Evolutionary conservation across 2,113 vertebrate genomes (phyloP).

Genomic region (Aegithalos caudatus): DNA sequence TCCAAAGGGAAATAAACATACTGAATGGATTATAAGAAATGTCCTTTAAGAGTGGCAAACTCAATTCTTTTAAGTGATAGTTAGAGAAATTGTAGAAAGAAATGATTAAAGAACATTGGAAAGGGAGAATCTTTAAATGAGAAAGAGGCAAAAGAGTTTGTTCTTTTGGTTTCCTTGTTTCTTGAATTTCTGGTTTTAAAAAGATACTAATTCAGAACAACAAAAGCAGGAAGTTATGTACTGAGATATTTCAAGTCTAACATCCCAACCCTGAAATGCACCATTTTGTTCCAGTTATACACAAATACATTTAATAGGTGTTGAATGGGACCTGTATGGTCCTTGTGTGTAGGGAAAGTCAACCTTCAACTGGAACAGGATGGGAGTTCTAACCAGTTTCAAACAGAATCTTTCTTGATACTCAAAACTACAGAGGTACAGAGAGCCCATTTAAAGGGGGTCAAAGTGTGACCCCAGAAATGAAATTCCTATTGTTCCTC

Average conservation of each 20-base stretch:
- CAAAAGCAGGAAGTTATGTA: neutral
- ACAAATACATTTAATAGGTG: neutral
- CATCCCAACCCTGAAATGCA: neutral
- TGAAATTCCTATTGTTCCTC: neutral
- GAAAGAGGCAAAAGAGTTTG: neutral
- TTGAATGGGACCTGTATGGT: neutral
- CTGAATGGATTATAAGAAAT: constrained; percentile 54
- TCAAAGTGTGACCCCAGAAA: neutral
- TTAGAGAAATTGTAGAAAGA: neutral
- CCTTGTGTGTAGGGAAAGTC: neutral
- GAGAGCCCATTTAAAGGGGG: neutral
- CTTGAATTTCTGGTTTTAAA: neutral
- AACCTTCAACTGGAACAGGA: neutral
- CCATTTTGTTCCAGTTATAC: neutral
- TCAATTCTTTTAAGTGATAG: constrained; percentile 32
- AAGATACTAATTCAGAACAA: neutral
- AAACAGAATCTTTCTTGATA: neutral
- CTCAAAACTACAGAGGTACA: neutral
- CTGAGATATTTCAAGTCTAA: neutral
- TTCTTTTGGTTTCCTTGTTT: neutral
- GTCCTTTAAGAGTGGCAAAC: constrained; percentile 49
- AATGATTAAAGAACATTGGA: neutral
- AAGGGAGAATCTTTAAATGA: neutral
- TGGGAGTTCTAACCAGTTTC: constrained; percentile 21
- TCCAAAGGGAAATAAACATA: constrained; percentile 45